phyloP scores from a whole-genome alignment of 2,888 invertebrate species.

The Acanthoscelides obtectus region DNA sequence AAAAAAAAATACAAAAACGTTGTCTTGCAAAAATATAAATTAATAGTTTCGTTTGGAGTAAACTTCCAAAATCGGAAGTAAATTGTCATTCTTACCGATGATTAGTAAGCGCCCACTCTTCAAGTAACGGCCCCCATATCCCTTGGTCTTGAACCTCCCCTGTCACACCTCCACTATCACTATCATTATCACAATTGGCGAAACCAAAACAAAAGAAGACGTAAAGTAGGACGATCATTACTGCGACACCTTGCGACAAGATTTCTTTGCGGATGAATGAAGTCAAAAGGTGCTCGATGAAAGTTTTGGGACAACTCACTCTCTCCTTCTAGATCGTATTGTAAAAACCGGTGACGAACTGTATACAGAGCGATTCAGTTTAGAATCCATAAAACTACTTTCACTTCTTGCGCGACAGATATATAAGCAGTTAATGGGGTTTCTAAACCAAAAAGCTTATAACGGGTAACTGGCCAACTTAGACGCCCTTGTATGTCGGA shows the following conservation, averaged over 20 bases:
- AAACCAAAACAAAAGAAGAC: constrained; percentile 16
- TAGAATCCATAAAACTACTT: not conserved
- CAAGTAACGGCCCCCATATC: constrained; percentile 59
- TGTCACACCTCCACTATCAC: constrained; percentile 29
- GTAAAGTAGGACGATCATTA: not conserved
- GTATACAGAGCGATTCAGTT: not conserved
- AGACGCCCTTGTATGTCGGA: too few species aligned
- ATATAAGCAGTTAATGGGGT: too few species aligned
- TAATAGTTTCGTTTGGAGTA: too few species aligned
- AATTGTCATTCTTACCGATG: constrained; percentile 32
- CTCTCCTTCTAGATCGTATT: not conserved
- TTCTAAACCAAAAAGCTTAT: too few species aligned
- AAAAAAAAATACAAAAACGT: too few species aligned
- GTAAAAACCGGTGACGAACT: not conserved
- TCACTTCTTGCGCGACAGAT: not conserved
- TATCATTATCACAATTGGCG: constrained; percentile 15
- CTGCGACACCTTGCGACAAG: not conserved
- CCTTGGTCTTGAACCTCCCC: constrained; percentile 22
- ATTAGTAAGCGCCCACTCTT: constrained; percentile 56
- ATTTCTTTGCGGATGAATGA: not conserved
- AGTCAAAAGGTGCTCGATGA: not conserved
- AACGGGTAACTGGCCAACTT: too few species aligned
- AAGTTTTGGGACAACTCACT: not conserved
- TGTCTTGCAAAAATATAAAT: too few species aligned
- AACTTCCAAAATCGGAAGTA: not conserved